Conservation (phyloP, 2,113 vertebrate species). For the Ploceus nigricollis region DNA sequence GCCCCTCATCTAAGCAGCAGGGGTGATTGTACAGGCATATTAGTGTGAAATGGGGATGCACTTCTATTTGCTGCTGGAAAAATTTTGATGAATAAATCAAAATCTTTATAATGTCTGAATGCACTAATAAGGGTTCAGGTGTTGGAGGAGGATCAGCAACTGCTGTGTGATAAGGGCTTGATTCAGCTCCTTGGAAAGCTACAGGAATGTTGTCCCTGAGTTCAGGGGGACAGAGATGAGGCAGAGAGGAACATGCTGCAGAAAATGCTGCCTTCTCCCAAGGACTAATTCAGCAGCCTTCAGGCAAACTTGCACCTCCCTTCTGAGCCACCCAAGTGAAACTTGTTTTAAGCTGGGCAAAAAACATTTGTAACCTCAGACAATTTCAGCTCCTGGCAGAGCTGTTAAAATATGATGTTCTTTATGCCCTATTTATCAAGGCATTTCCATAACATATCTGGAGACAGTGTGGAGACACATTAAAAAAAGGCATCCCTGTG, state of each 20-base stretch:
- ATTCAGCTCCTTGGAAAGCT: not conserved
- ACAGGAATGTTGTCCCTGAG: not conserved
- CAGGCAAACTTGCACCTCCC: not conserved
- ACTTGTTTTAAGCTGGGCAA: not conserved
- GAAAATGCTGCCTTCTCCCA: not conserved
- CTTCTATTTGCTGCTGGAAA: not conserved
- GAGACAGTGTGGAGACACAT: not conserved
- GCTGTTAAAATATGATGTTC: not conserved
- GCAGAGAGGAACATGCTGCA: not conserved
- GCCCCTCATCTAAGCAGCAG: conserved; percentile 30
- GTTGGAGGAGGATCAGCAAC: not conserved
- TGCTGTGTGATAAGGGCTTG: not conserved
- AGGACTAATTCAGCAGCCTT: not conserved
- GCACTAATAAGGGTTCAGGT: not conserved
- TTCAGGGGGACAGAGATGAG: not conserved
- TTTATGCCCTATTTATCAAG: not conserved
- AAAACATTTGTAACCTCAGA: not conserved
- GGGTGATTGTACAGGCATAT: conserved; percentile 19
- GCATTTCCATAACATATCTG: not conserved
- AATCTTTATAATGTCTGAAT: not conserved
- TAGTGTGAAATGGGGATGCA: not conserved
- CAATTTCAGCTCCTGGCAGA: not conserved
- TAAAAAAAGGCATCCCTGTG: not conserved
- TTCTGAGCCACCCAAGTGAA: not conserved
- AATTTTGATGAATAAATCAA: conserved; percentile 39